These are phyloP conservation scores for Tuta absoluta DNA, from an alignment of 2,888 invertebrate genomes.

Conservation along the genomic window DNA sequence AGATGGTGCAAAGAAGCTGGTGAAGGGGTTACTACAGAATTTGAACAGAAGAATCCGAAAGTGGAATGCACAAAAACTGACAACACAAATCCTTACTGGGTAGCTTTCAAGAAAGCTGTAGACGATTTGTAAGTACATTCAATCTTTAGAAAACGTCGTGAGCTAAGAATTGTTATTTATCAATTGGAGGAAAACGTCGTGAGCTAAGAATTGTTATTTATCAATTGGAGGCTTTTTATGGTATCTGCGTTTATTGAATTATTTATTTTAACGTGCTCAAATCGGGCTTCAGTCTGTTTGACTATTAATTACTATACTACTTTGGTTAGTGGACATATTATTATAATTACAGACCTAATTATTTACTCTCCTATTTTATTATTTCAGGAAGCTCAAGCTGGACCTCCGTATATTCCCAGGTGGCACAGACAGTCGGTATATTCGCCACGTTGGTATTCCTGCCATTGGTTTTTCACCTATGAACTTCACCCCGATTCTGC, in stretches of 20 bases:
- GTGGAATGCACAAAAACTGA: conserved; percentile 84
- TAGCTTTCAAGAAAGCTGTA: conserved; percentile 83
- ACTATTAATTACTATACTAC: conserved; percentile 4
- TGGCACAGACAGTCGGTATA: conserved; percentile 93
- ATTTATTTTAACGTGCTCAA: too few species aligned
- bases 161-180: too few species aligned
- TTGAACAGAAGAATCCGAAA: conserved; percentile 82
- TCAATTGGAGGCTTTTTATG: too few species aligned
- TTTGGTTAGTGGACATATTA: too few species aligned
- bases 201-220: too few species aligned
- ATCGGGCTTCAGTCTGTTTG: neutral
- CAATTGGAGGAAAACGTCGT: neutral
- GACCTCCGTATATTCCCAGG: conserved; percentile 91
- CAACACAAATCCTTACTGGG: conserved; percentile 85
- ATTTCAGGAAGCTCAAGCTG: conserved; percentile 83
- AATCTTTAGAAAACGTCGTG: neutral
- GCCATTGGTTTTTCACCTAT: conserved; percentile 95
- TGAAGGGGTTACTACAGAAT: conserved; percentile 84
- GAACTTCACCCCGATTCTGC: conserved; percentile 90
- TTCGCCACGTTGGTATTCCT: conserved; percentile 89
- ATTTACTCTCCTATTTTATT: conserved; percentile 1
- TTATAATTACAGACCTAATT: neutral
- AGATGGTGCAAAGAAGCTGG: conserved; percentile 88
- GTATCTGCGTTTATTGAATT: too few species aligned
- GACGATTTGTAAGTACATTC: conserved; percentile 80